phyloP scores from a whole-genome alignment of 2,797 vertebrate species.

The Psittacula echo region DNA sequence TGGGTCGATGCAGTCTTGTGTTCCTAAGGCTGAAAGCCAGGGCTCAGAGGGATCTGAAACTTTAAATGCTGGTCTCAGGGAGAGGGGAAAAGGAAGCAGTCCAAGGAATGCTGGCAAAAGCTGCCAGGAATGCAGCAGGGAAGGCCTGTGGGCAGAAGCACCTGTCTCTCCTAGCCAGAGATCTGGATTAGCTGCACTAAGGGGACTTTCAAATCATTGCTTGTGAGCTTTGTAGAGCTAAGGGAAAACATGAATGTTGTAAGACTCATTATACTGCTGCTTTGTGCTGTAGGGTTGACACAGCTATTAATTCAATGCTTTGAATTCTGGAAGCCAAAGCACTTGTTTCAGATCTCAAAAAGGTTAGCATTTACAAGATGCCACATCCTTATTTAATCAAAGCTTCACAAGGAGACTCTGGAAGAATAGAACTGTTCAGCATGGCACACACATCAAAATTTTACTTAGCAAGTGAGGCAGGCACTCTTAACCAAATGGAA shows the following conservation, averaged over 20 bases:
- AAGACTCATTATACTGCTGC: background rate
- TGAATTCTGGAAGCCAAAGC: background rate
- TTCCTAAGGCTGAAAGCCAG: background rate
- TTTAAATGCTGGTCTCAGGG: background rate
- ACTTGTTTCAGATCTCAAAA: background rate
- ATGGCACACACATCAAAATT: background rate
- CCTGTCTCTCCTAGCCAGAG: background rate
- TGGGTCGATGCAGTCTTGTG: background rate
- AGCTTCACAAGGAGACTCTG: background rate
- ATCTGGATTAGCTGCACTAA: background rate
- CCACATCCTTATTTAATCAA: background rate
- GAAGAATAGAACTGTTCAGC: background rate
- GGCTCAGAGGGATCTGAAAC: background rate
- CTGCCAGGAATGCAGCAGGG: background rate
- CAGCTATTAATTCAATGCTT: background rate
- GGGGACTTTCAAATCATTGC: background rate
- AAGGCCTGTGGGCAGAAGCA: background rate
- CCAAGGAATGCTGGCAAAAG: background rate
- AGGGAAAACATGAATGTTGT: background rate
- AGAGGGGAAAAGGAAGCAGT: background rate
- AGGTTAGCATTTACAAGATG: background rate
- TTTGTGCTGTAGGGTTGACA: background rate
- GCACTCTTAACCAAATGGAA: background rate
- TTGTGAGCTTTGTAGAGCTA: background rate
- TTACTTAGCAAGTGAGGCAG: background rate